phyloP scores from a whole-genome alignment of 2,113 vertebrate species.

The Neodontobutis hainanensis region DNA sequence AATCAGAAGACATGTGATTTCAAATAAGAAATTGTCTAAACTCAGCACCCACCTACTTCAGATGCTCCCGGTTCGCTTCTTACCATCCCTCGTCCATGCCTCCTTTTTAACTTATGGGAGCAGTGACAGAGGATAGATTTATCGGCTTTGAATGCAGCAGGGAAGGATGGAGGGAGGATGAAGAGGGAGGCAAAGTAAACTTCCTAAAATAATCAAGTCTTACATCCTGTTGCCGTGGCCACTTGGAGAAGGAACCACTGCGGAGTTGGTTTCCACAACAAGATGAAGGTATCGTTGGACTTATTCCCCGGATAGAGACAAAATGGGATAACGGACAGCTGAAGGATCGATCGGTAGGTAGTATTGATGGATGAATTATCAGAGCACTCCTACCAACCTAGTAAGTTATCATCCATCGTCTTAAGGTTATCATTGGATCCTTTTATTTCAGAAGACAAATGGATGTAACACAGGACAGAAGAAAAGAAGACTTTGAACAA shows the following conservation, averaged over 20 bases:
- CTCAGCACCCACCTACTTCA: conserved; percentile 65
- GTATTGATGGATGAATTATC: conserved; percentile 20
- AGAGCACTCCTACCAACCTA: not conserved
- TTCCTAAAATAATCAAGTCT: conserved; percentile 69
- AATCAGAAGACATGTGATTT: conserved; percentile 64
- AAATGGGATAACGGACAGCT: conserved; percentile 48
- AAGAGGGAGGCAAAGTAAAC: conserved; percentile 54
- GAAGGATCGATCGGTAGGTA: conserved; percentile 34
- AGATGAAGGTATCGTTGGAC: conserved; percentile 42
- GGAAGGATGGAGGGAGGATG: conserved; percentile 24
- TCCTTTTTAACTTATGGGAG: conserved; percentile 61
- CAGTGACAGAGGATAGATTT: conserved; percentile 65
- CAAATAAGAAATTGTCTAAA: conserved; percentile 42
- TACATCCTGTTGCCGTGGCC: conserved; percentile 57
- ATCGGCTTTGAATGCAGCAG: conserved; percentile 38
- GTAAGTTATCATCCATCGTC: not conserved
- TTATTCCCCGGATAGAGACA: conserved; percentile 43
- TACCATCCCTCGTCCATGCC: conserved; percentile 34
- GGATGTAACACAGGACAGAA: too few relatives aligned
- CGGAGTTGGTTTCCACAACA: conserved; percentile 5
- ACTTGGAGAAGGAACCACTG: conserved; percentile 29
- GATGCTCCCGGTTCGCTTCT: conserved; percentile 47
- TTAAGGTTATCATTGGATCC: too few relatives aligned
- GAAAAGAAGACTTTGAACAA: not conserved
- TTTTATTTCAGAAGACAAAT: too few relatives aligned